Percentiles rank a stretch among this genome's conserved stretches.
Conservation (phyloP, 2,113 vertebrate genomes). For the Anarhynchus alexandrinus region DNA sequence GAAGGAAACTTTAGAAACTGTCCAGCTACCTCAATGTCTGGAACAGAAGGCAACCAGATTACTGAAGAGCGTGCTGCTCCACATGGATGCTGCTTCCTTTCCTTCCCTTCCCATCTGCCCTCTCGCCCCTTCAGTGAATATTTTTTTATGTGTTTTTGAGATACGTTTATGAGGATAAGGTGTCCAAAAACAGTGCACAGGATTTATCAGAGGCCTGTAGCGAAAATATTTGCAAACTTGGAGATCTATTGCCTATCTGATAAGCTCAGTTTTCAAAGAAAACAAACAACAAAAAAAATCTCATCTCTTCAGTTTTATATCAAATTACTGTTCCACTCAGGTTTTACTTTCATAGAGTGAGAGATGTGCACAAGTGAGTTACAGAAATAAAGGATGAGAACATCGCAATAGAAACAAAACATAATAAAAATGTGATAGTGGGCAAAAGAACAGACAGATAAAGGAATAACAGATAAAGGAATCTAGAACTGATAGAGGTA, state of each 20-base stretch:
- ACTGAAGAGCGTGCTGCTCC: background rate
- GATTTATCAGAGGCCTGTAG: conserved; percentile 27
- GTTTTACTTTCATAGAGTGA: background rate
- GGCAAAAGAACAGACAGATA: background rate
- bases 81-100: background rate
- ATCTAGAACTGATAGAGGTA: background rate
- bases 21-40: background rate
- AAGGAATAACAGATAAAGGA: background rate
- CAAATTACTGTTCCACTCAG: background rate
- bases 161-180: conserved; percentile 5
- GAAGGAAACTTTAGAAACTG: background rate
- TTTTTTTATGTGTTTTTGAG: background rate
- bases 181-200: conserved; percentile 23
- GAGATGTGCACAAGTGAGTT: background rate
- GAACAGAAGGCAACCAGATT: background rate
- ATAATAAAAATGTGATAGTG: background rate
- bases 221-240: conserved; percentile 14
- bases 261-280: background rate
- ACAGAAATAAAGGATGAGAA: background rate
- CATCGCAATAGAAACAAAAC: background rate
- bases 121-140: background rate
- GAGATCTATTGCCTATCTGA: background rate
- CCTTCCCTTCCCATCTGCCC: background rate
- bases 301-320: background rate
- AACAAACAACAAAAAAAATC: background rate